Evolutionary conservation across 2,113 vertebrate genomes (phyloP).

Genomic region (Myrmecophaga tridactyla): DNA sequence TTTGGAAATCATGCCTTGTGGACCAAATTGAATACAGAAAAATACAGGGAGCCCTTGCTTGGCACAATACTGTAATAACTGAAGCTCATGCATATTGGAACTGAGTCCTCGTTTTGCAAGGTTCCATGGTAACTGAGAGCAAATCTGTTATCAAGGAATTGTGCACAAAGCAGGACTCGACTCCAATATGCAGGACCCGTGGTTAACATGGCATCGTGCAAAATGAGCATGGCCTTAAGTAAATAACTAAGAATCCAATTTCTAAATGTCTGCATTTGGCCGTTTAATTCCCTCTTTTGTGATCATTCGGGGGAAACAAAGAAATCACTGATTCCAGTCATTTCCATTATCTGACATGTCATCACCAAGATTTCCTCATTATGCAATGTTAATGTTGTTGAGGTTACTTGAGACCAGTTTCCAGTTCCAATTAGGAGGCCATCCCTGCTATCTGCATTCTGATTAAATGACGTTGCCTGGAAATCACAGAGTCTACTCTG

Average conservation of each 20-base stretch:
- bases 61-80: background rate
- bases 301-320: constrained; percentile 62
- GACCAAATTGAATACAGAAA: background rate
- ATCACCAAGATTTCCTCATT: constrained; percentile 66
- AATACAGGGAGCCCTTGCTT: background rate
- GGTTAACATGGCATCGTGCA: background rate
- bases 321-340: constrained; percentile 59
- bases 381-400: constrained; percentile 57
- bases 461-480: constrained; percentile 71
- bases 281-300: constrained; percentile 46
- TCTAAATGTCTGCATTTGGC: constrained; percentile 51
- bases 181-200: background rate
- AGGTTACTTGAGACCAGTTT: constrained; percentile 68
- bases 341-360: constrained; percentile 68
- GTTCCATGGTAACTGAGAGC: background rate
- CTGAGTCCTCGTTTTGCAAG: background rate
- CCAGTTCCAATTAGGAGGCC: constrained; percentile 68
- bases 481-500: constrained; percentile 72
- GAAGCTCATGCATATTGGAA: constrained; percentile 30
- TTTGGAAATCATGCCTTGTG: background rate
- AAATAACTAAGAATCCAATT: constrained; percentile 55
- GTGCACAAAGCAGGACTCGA: background rate
- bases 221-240: constrained; percentile 5
- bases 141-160: background rate
- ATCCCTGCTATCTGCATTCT: constrained; percentile 68